Conservation (phyloP, 2,888 invertebrate genomes). For the Monochamus alternatus region DNA sequence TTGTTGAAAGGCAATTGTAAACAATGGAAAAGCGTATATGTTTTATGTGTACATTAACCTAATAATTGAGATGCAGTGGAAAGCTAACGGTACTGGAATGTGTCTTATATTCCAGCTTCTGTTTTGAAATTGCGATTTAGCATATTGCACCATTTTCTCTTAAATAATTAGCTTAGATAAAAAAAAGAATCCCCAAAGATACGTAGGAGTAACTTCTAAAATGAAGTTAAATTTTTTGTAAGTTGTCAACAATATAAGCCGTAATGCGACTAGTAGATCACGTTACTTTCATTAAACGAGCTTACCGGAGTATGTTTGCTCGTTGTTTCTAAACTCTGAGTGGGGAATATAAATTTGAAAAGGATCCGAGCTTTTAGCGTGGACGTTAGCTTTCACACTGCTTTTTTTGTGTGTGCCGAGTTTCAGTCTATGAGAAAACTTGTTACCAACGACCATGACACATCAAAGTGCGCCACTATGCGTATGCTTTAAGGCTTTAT, state of each 20-base stretch:
- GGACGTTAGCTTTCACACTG: not conserved
- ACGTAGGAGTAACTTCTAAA: not conserved
- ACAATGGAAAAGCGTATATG: too few relatives aligned
- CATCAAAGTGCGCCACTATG: not conserved
- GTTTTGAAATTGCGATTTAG: not conserved
- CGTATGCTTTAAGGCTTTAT: not conserved
- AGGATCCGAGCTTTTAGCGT: constrained; percentile 12
- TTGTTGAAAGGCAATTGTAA: too few relatives aligned
- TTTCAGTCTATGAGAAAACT: constrained; percentile 10
- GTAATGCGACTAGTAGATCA: constrained; percentile 8
- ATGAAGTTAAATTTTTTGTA: constrained; percentile 1
- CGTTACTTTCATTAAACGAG: constrained; percentile 5
- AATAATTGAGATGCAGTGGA: too few relatives aligned
- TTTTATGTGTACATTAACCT: too few relatives aligned
- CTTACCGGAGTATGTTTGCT: constrained; percentile 8
- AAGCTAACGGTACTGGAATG: too few relatives aligned
- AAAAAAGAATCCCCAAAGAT: not conserved
- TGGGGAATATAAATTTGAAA: constrained; percentile 8
- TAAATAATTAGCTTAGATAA: too few relatives aligned
- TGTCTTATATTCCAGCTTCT: too few relatives aligned
- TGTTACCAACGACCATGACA: not conserved
- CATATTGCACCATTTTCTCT: not conserved
- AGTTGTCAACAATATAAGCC: constrained; percentile 3
- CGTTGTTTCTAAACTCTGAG: constrained; percentile 8
- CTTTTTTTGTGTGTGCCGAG: constrained; percentile 3